Base-by-base conservation (phyloP, 2,113 vertebrate species). In the Pimephales promelas region DNA sequence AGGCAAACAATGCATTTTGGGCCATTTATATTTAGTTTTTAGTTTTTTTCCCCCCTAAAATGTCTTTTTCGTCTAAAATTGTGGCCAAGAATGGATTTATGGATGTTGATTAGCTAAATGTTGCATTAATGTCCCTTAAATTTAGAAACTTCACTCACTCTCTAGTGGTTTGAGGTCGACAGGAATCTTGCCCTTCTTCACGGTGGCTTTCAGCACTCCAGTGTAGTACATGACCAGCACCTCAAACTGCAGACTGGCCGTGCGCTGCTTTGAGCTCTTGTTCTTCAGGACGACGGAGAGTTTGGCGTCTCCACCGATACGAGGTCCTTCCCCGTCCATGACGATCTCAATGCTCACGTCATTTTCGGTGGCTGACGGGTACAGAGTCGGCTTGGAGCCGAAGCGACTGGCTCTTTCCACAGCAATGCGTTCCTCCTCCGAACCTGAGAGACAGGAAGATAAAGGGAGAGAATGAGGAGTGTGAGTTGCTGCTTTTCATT, bases 181-280 rank as follows among this genome's bases (percentile, higher is more conserved):
- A 0, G 88, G 61, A 0, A 80, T 83, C 0, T 1, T 66, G 76
- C 96, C 96, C 80, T 92, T 92, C 49, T 93, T 95, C 82, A 97
- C 92, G 0, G 89, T 92, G 4, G 88, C 81, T 59, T 95, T 95
- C 0, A 91, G 76, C 14, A 98, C 95, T 0, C 97, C 97, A 0
- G 96, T 97, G 90, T 98, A 98, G 88, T 93, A 97, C 92, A 97
- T 95, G 85, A 97, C 91, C 0, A 92, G 89, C 62, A 94, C 91
- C 86, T 95, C 92, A 76, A 95, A 90, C 79, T 94, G 90, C 61
- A 98, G 92, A 14, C 72, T 52, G 26, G 95, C 82, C 0, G 24
- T 92, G n/a, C 96, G 95, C 0, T 57, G 64, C 76, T 93, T 87
- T 22, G 90, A 71, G 88, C 95, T 90, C 0, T 72, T 85, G 89